A percentile compares a stretch with the other conserved stretches of the same genome.
Evolutionary conservation across 2,888 invertebrate genomes (phyloP).

Genomic region (Baronia brevicornis): DNA sequence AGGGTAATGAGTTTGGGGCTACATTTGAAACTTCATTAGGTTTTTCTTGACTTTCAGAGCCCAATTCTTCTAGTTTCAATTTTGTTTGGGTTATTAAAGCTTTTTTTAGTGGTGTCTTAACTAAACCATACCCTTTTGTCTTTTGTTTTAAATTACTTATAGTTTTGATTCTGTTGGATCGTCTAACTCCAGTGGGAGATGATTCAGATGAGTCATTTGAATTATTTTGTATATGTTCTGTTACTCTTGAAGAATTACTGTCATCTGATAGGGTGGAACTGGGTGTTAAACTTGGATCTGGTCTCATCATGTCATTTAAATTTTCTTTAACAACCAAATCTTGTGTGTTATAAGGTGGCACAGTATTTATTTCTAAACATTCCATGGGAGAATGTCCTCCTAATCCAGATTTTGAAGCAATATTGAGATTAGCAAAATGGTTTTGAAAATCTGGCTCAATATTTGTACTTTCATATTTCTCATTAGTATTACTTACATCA

Average conservation of each 20-base stretch:
- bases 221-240: conserved; percentile 47
- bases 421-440: conserved; percentile 56
- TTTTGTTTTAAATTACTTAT: conserved; percentile 81
- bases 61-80: conserved; percentile 74
- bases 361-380: conserved; percentile 35
- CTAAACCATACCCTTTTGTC: conserved; percentile 79
- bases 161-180: conserved; percentile 85
- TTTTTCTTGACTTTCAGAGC: conserved; percentile 72
- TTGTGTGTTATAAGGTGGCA: conserved; percentile 38
- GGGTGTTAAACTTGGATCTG: conserved; percentile 63
- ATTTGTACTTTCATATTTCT: conserved; percentile 26
- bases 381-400: conserved; percentile 36
- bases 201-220: conserved; percentile 68
- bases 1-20: conserved; percentile 56
- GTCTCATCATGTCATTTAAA: conserved; percentile 40
- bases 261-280: conserved; percentile 66
- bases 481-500: conserved; percentile 20
- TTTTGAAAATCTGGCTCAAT: conserved; percentile 49
- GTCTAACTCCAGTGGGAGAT: conserved; percentile 76
- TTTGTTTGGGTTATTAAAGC: conserved; percentile 69
- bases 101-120: conserved; percentile 71
- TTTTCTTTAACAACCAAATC: conserved; percentile 44
- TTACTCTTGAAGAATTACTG: conserved; percentile 57
- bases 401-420: conserved; percentile 30
- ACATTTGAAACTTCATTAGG: conserved; percentile 34